Evolutionary conservation across 2,888 invertebrate species (phyloP), one percentile per base, ranked within the genome.

Genomic region (Drosophila quinaria): DNA sequence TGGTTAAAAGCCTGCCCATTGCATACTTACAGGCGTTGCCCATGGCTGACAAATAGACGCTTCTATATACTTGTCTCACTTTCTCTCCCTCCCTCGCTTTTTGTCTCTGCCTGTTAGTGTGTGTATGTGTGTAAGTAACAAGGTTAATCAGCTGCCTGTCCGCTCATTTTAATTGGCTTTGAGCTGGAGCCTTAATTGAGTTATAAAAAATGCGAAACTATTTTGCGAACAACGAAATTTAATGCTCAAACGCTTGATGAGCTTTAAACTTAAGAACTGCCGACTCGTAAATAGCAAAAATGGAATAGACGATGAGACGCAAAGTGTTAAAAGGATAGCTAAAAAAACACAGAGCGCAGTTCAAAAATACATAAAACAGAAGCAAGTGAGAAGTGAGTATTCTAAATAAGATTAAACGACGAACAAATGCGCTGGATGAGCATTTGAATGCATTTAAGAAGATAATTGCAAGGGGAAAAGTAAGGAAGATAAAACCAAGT

Each of bases 141-240:
- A 89, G 87, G 83, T 89, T 84, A 84, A 84, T 85, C 87, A 83
- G 87, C 83, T 82, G 75, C 65, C 61, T 76, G 87, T 83, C 87
- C 78, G 87, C 81, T 81, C 81, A 69, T 83, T 83, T 89, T 83
- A 83, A 83, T 83, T 83, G 89, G 83, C 83, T 84, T 63, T 60
- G 78, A 80, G 74, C 74, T 66, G 80, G 51, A 65, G 76, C 56
- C 78, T 73, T 78, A 78, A 78, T 78, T 78, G 81, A 78, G 78
- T 73, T 78, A 78, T 79, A 78, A 79, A 81, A 81, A 78, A 81
- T 65, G 79, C 74, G 79, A 65, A 79, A 78, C 82, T 74, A 81
- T 74, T 79, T 81, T 58, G 81, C 49, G 50, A 81, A 70, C 78
- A 73, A 59, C 81, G 63, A 78, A 73, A 74, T 78, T 81, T 81